Base-by-base conservation (phyloP, 2,113 vertebrate species). In the Ploceus nigricollis region DNA sequence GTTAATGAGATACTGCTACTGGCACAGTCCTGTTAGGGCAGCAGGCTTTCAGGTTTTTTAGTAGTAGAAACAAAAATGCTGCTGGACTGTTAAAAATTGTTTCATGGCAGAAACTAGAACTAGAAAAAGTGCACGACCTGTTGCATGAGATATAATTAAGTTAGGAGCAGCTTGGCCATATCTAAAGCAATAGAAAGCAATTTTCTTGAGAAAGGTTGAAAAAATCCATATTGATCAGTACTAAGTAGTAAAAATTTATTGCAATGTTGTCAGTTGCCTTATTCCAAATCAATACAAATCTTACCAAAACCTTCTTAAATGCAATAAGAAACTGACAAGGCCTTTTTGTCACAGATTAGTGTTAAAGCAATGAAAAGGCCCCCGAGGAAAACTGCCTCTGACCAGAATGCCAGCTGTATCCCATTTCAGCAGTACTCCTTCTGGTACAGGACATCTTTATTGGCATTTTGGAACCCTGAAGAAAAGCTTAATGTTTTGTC, bases 161-260 rank as follows among this genome's bases (percentile, higher is more conserved):
- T 83, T 97, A 96, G 92, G 82, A 96, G 75, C 91, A 98, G 76
- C 82, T 96, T 96, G 94, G 72, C 68, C 75, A 63, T 89, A 95
- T 98, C 96, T 97, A 91, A 96, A 97, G 97, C 97, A 98, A 98
- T 96, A 98, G 94, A 98, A 98, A 97, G 86, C 97, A 98, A 98
- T 98, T 98, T 98, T 98, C 97, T 93, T 58, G 91, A 98, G 98
- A 98, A 98, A 97, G 97, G 91, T 98, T 98, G 96, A 96, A 98
- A 98, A 98, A 98, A 98, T 98, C 97, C 96, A 98, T 98, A 99
- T 98, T 98, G 98, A 99, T 99, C 98, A 98, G 97, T 95, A 96
- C 97, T 99, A 98, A 98, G 98, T 97, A 98, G 98, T 98, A 98
- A 98, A 98, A 98, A 98, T 98, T 98, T 99, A 98, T 99, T 98